Evolutionary conservation across 2,113 vertebrate genomes (phyloP), one percentile per base, ranked within the genome.

Genomic region (Aptenodytes patagonicus): DNA sequence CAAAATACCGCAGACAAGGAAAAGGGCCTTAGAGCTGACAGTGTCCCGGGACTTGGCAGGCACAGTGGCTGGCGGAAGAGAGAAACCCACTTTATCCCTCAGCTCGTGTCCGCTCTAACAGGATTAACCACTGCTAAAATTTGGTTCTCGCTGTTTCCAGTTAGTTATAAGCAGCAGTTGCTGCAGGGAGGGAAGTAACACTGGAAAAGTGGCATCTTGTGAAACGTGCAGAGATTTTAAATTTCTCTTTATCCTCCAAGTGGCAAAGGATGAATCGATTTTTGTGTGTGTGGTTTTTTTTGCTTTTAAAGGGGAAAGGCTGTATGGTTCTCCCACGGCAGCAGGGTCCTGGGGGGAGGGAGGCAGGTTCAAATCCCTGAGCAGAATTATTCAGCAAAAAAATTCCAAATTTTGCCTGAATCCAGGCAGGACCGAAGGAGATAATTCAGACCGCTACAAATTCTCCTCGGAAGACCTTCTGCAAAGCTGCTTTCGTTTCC

Each of bases 401-500:
- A 19, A 13, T 24, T 51, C 82, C 78, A 51, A 64, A 34, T 94
- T 88, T 89, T 81, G 51, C 36, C 71, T 51, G 47, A 86, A 88
- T 80, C 54, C 90, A 86, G 26, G 57, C 81, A 83, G 58, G 66
- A 77, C 61, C 2, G 0, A 2, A 0, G 38, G 32, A 84, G 47
- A 87, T 75, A 68, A 91, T 68, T 95, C 76, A 89, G 57, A 61
- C 44, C 0, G 0, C 83, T 84, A 52, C 2, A 1, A 83, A 79
- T 94, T 83, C 87, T 89, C 81, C 91, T 94, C 17, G 1, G 82
- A 86, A 88, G 54, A 71, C 46, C 64, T 90, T 62, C 85, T 92
- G 79, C 79, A 93, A 92, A 96, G 95, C 90, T 70, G n/a, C 95
- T 97, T 94, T 93, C 71, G 78, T 92, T 94, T 90, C 87, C 79